Conservation (phyloP, 2,113 vertebrate genomes). For the Aphyosemion australe region DNA sequence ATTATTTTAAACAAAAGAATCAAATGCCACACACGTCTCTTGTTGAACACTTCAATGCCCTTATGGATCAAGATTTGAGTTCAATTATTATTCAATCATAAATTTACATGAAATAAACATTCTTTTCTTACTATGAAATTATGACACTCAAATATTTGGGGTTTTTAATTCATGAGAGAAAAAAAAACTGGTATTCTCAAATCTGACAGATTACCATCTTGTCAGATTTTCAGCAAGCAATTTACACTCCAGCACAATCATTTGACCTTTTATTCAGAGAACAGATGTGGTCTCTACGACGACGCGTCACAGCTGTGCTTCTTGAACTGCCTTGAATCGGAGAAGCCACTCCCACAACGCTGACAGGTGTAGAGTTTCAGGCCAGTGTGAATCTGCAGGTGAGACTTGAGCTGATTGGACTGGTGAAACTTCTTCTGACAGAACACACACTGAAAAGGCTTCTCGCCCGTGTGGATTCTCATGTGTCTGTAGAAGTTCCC, state of each 20-base stretch:
- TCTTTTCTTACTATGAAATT: not conserved
- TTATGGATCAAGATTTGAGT: not conserved
- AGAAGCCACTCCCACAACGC: slow-evolving; percentile 70
- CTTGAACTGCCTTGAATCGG: slow-evolving; percentile 72
- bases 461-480: slow-evolving; percentile 72
- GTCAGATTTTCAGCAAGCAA: not conserved
- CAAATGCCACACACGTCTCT: not conserved
- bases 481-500: slow-evolving; percentile 72
- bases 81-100: not conserved
- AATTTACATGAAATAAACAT: not conserved
- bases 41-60: not conserved
- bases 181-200: not conserved
- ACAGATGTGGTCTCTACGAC: not conserved
- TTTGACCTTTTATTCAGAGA: not conserved
- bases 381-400: slow-evolving; percentile 74
- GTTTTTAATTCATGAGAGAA: not conserved
- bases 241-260: too few relatives aligned
- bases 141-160: not conserved
- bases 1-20: too few relatives aligned
- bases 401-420: slow-evolving; percentile 72
- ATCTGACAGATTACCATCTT: not conserved
- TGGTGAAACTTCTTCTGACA: slow-evolving; percentile 73
- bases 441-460: slow-evolving; percentile 61
- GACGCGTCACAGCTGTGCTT: slow-evolving; percentile 68
- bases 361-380: slow-evolving; percentile 72